phyloP scores from a whole-genome alignment of 2,113 vertebrate species.

The Sander lucioperca region DNA sequence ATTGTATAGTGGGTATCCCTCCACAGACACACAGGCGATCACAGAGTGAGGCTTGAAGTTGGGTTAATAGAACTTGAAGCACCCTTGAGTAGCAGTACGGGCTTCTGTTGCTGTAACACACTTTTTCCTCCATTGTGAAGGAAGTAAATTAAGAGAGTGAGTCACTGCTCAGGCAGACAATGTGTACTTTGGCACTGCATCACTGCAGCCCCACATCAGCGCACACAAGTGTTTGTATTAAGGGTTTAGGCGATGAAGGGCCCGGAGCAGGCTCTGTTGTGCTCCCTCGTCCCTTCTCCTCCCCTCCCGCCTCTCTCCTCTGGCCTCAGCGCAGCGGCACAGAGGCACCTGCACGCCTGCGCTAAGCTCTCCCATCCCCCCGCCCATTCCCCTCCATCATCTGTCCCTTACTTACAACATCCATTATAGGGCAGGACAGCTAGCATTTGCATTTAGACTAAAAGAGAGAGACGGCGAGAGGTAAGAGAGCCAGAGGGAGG shows the following conservation, averaged over 20 bases:
- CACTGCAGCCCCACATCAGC: constrained; percentile 45
- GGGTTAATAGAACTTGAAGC: background rate
- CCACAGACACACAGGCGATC: background rate
- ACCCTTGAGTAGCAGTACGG: background rate
- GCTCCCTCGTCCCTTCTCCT: constrained; percentile 4
- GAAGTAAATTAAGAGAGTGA: constrained; percentile 27
- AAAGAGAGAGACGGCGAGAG: constrained; percentile 33
- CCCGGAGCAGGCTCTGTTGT: constrained; percentile 36
- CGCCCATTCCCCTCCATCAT: constrained; percentile 69
- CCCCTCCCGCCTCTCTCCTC: constrained; percentile 9
- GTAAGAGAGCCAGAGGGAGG: constrained; percentile 27
- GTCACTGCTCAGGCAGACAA: constrained; percentile 26
- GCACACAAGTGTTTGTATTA: constrained; percentile 44
- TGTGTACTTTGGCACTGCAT: constrained; percentile 56
- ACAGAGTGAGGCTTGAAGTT: constrained; percentile 5
- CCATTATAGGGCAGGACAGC: constrained; percentile 75
- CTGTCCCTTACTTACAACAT: constrained; percentile 77
- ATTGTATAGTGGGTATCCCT: background rate
- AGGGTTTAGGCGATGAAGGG: constrained; percentile 44
- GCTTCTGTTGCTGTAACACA: background rate
- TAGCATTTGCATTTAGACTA: constrained; percentile 56
- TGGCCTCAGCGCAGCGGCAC: constrained; percentile 57
- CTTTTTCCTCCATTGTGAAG: constrained; percentile 4
- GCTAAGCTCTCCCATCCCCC: constrained; percentile 67
- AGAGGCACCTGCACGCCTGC: constrained; percentile 80